These are phyloP conservation scores for Lepilemur septentrionalis DNA, from an alignment of 2,797 vertebrate species.

Conservation along the genomic window DNA sequence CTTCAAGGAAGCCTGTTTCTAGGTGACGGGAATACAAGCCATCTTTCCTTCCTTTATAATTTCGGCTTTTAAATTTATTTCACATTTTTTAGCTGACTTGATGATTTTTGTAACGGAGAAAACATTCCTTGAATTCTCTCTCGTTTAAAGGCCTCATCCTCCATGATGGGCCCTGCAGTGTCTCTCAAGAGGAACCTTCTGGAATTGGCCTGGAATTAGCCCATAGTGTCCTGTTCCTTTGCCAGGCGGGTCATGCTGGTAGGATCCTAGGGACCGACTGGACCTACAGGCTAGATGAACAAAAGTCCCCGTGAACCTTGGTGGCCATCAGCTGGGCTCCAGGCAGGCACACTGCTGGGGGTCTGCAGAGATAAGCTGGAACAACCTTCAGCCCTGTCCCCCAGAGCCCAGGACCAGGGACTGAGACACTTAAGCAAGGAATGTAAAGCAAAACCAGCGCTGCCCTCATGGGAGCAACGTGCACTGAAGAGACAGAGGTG, in stretches of 20 bases:
- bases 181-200: background rate
- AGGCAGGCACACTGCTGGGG: background rate
- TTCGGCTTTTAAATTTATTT: constrained; percentile 38
- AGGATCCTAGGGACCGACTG: background rate
- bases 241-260: background rate
- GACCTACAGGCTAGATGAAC: background rate
- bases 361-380: background rate
- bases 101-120: background rate
- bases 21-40: background rate
- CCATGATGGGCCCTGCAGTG: background rate
- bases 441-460: background rate
- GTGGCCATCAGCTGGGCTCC: background rate
- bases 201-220: background rate
- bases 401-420: background rate
- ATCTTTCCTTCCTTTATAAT: constrained; percentile 31
- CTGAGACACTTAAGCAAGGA: background rate
- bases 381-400: background rate
- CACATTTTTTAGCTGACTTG: constrained; percentile 1
- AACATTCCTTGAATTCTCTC: constrained; percentile 1
- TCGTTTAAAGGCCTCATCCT: background rate
- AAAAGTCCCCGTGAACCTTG: background rate
- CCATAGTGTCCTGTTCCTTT: background rate
- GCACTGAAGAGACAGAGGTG: background rate
- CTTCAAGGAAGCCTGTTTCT: background rate
- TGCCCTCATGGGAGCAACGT: background rate